phyloP scores from a whole-genome alignment of 1,140 invertebrate genomes.

The Cyrtorhinus lividipennis region DNA sequence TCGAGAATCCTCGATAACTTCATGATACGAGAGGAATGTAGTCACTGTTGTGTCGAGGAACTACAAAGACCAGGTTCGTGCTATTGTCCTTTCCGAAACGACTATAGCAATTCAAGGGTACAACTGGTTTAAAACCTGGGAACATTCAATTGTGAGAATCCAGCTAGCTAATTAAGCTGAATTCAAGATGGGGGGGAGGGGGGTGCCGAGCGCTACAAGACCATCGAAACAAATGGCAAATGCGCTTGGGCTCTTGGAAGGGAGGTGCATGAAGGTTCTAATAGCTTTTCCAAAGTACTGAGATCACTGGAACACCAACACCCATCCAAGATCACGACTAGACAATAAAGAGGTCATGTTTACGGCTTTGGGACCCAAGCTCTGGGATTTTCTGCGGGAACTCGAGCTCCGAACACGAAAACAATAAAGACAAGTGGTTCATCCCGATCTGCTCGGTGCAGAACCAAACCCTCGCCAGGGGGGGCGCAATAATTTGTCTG shows the following conservation, averaged over 20 bases:
- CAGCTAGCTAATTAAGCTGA: not conserved
- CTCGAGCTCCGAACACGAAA: not conserved
- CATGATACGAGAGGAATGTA: too few species aligned
- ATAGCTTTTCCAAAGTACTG: not conserved
- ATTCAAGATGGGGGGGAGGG: not conserved
- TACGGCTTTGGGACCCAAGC: not conserved
- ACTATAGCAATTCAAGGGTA: too few species aligned
- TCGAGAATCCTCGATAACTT: too few species aligned
- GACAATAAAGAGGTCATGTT: not conserved
- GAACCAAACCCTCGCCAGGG: not conserved
- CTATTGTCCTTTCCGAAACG: too few species aligned
- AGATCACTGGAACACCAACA: not conserved
- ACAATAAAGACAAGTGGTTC: not conserved
- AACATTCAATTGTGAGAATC: not conserved
- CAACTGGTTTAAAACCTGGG: too few species aligned
- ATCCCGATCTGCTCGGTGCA: not conserved
- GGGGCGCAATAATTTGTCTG: not conserved
- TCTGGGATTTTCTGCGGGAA: not conserved
- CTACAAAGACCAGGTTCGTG: too few species aligned
- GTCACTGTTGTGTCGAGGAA: too few species aligned
- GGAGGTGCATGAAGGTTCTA: not conserved
- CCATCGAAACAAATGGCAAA: not conserved
- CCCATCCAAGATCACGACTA: not conserved
- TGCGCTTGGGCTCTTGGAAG: not conserved
- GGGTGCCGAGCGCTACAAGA: not conserved